phyloP scores from a whole-genome alignment of 2,113 vertebrate genomes.

The Myiozetetes cayanensis region DNA sequence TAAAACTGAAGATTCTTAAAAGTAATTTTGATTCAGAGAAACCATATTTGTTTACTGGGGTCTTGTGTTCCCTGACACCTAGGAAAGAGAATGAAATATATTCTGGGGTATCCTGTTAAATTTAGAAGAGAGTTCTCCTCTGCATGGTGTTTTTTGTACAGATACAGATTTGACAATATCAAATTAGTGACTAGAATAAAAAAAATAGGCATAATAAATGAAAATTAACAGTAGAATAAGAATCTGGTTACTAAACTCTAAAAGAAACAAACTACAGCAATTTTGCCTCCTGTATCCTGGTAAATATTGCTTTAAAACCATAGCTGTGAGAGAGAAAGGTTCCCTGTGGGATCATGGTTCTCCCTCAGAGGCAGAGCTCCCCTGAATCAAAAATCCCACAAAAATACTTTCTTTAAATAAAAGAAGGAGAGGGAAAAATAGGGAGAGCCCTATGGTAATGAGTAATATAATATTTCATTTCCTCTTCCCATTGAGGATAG shows the following conservation, averaged over 20 bases:
- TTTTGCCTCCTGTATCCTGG: neutral
- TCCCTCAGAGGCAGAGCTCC: neutral
- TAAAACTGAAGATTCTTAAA: neutral
- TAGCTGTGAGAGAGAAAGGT: neutral
- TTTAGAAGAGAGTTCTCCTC: neutral
- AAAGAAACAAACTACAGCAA: neutral
- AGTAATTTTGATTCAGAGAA: neutral
- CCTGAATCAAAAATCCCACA: neutral
- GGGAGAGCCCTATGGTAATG: neutral
- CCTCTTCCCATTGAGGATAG: neutral
- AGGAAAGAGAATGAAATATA: neutral
- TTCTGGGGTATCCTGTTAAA: neutral
- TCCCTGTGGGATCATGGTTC: neutral
- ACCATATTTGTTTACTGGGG: accelerated
- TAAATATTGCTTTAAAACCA: neutral
- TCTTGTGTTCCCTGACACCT: neutral
- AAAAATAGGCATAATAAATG: neutral
- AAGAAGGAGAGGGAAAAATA: neutral
- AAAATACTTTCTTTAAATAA: neutral
- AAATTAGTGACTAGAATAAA: neutral
- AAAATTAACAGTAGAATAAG: neutral
- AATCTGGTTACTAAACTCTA: neutral
- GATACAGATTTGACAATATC: neutral
- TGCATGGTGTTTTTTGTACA: neutral
- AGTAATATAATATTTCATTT: neutral